Evolutionary conservation across 37 sponge, comb jelly and placozoan species (phyloP).

Genomic region (Geodia barretti): DNA sequence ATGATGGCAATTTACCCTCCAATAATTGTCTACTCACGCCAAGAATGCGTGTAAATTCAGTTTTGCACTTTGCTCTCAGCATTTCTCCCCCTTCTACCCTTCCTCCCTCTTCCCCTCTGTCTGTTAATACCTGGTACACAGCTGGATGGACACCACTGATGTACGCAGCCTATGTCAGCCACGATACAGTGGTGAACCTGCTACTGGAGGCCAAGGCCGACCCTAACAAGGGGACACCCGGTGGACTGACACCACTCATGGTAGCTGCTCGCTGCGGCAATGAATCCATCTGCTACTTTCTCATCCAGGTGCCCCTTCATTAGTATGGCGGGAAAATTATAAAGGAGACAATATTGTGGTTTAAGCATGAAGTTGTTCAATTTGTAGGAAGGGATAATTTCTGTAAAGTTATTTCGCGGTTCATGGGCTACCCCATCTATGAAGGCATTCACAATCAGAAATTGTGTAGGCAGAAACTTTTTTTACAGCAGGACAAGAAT

Average conservation of each 20-base stretch:
- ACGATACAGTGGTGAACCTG: slow-evolving; percentile 78
- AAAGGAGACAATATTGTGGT: too few species aligned
- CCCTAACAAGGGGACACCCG: slow-evolving; percentile 47
- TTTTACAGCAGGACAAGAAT: too few species aligned
- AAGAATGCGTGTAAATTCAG: background rate
- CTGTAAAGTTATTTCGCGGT: too few species aligned
- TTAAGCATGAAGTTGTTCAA: too few species aligned
- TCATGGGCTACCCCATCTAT: too few species aligned
- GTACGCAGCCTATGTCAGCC: slow-evolving; percentile 82
- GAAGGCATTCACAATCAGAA: too few species aligned
- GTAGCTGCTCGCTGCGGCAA: slow-evolving; percentile 89
- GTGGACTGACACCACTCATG: slow-evolving; percentile 75
- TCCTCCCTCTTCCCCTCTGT: slow-evolving; percentile 1
- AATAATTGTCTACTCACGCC: too few species aligned
- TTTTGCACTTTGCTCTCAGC: background rate
- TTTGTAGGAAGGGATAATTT: too few species aligned
- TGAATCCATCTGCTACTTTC: slow-evolving; percentile 79
- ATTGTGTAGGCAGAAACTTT: too few species aligned
- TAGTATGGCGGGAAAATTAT: too few species aligned
- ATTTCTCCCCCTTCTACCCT: background rate
- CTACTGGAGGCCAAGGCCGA: slow-evolving; percentile 71
- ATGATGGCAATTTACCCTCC: too few species aligned
- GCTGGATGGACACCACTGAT: slow-evolving; percentile 81
- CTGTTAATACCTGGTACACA: slow-evolving; percentile 15
- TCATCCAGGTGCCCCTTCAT: slow-evolving; percentile 81